A percentile compares a stretch with the other conserved stretches of the same genome.
These are phyloP conservation scores for Drosophila carrolli DNA, from an alignment of 1,140 invertebrate genomes.

Conservation along the genomic window DNA sequence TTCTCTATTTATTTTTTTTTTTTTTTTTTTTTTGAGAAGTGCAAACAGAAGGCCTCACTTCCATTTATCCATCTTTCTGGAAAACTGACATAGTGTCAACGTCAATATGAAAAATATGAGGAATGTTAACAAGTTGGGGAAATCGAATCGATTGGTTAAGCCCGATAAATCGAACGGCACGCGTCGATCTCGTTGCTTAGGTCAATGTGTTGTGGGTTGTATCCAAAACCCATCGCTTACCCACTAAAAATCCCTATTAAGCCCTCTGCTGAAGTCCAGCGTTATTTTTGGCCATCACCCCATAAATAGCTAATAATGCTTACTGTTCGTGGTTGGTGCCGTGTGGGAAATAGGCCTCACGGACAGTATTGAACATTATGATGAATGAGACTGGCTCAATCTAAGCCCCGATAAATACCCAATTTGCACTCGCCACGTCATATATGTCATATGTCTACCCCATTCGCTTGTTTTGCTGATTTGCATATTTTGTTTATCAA, in stretches of 20 bases:
- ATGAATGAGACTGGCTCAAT: conserved; percentile 26
- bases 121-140: conserved; percentile 2
- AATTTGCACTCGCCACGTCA: conserved; percentile 29
- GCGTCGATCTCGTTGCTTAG: conserved; percentile 8
- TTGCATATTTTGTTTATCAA: conserved; percentile 39
- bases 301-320: conserved; percentile 28
- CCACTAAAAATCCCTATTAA: conserved; percentile 17
- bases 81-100: conserved; percentile 58
- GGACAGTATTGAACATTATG: conserved; percentile 12
- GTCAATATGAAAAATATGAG: conserved; percentile 30
- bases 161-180: conserved; percentile 12
- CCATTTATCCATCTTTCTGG: conserved; percentile 19
- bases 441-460: conserved; percentile 8
- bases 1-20: conserved; percentile 6
- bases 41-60: conserved; percentile 36
- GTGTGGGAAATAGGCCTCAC: conserved; percentile 15
- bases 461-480: conserved; percentile 31
- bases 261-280: conserved; percentile 3
- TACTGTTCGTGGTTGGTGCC: conserved; percentile 25
- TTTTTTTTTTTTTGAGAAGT: conserved; percentile 17
- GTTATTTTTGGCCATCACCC: conserved; percentile 33
- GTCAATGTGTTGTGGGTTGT: conserved; percentile 36
- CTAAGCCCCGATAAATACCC: conserved; percentile 40
- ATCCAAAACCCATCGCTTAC: conserved; percentile 16
- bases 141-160: conserved; percentile 6